phyloP scores from a whole-genome alignment of 2,888 invertebrate species.

The Drosophila eohydei region DNA sequence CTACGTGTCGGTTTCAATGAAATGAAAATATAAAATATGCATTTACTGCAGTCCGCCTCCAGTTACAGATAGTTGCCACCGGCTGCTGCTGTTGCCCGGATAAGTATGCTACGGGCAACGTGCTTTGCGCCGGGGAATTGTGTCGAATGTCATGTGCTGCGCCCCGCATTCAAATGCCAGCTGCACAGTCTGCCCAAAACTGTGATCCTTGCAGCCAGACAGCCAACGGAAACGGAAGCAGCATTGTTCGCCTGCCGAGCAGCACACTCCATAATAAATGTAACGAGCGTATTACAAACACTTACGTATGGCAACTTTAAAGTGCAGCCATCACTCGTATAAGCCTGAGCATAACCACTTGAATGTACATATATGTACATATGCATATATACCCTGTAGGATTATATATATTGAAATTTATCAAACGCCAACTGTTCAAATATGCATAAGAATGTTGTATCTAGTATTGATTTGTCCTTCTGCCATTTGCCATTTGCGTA shows the following conservation, averaged over 20 bases:
- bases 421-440: background rate
- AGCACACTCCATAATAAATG: conserved; percentile 74
- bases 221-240: conserved; percentile 23
- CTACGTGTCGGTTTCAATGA: conserved; percentile 76
- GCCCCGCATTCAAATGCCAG: conserved; percentile 68
- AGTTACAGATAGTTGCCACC: conserved; percentile 43
- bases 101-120: conserved; percentile 72
- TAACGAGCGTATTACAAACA: conserved; percentile 78
- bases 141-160: conserved; percentile 57
- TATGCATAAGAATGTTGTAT: background rate
- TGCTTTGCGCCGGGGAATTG: conserved; percentile 64
- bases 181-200: conserved; percentile 28
- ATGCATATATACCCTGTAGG: conserved; percentile 9
- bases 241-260: conserved; percentile 52
- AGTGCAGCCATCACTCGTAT: conserved; percentile 49
- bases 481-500: conserved; percentile 5
- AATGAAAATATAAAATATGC: conserved; percentile 80
- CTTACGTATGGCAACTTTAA: conserved; percentile 72
- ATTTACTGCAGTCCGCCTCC: conserved; percentile 65
- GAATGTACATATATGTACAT: background rate
- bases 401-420: background rate
- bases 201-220: conserved; percentile 28
- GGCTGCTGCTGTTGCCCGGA: conserved; percentile 45
- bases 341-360: conserved; percentile 41
- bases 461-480: background rate